Conservation (phyloP, 2,113 vertebrate species). For the Ancistrus triradiatus region DNA sequence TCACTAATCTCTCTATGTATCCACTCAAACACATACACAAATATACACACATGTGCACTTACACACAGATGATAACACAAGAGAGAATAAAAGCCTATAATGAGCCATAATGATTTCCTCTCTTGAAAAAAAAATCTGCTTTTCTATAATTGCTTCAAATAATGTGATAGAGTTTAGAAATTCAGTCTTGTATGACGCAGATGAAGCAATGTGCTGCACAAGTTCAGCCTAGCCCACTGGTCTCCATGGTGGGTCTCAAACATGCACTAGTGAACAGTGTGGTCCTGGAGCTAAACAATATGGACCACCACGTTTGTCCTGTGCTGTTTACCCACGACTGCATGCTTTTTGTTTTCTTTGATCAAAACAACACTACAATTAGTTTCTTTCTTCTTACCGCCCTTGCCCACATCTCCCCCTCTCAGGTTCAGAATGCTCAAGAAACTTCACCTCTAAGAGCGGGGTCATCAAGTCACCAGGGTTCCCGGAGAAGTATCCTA, state of each 20-base stretch:
- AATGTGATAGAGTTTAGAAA: constrained; percentile 11
- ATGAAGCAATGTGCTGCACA: not conserved
- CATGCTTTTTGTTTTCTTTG: not conserved
- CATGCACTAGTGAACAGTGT: constrained; percentile 26
- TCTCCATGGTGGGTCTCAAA: constrained; percentile 22
- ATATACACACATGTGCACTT: constrained; percentile 26
- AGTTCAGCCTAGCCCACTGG: not conserved
- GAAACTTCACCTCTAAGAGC: constrained; percentile 85
- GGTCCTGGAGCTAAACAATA: constrained; percentile 28
- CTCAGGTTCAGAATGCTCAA: constrained; percentile 91
- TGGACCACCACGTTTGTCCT: constrained; percentile 32
- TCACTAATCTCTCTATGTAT: constrained; percentile 41
- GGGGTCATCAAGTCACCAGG: constrained; percentile 93
- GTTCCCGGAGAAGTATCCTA: constrained; percentile 96
- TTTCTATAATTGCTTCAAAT: constrained; percentile 7
- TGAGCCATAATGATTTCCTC: constrained; percentile 14
- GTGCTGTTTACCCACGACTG: constrained; percentile 15
- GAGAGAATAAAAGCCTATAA: constrained; percentile 18
- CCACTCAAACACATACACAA: constrained; percentile 18
- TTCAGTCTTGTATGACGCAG: constrained; percentile 3
- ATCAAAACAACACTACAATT: constrained; percentile 27
- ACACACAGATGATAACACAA: constrained; percentile 23
- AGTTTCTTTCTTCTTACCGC: not conserved
- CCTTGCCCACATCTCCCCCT: not conserved
- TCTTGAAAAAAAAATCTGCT: not conserved